Base-by-base conservation (phyloP, 2,797 vertebrate genomes). In the Cryptoblepharus egeriae region DNA sequence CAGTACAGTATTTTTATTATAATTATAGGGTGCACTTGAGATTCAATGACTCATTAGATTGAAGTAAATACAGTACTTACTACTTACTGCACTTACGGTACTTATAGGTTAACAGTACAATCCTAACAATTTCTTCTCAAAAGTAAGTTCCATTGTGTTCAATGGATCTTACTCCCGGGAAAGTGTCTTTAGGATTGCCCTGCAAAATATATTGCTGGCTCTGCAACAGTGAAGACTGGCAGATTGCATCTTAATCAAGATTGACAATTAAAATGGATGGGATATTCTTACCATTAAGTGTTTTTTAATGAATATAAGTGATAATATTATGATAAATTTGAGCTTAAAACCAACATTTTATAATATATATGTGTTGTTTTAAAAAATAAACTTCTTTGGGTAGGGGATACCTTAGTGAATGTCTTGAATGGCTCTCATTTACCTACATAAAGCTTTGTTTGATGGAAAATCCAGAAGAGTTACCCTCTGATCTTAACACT, bases 401-500 rank as follows among this genome's bases (percentile, higher is more conserved):
- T 28, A 11, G 3, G 3, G 28, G 74, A 4, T 28, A 70, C n/a
- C 24, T 61, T 39, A 35, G 18, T 60, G 73, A 61, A 76, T 22
- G 16, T 69, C 73, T 70, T 39, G 30, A 10, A 42, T 67, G 26
- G 79, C 39, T 52, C 52, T 63, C 7, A 26, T 49, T 77, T 2
- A 2, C 4, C 12, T 4, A 6, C 26, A 57, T 30, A 11, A 70
- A 1, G 0, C 0, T 77, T 13, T 71, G 37, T 11, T 32, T 67
- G 58, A 24, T 65, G 42, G 49, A 24, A 70, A 61, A 6, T 30
- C 0, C 72, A 71, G 45, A 70, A 70, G 57, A 72, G 60, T 67
- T 37, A 69, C n/a, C 61, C 57, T 78, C 64, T 57, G 49, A 75
- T 82, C 80, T 79, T 74, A 71, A 71, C 55, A 65, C 60, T 70